phyloP scores from a whole-genome alignment of 1,140 invertebrate species.

The Branchinecta lindahli region DNA sequence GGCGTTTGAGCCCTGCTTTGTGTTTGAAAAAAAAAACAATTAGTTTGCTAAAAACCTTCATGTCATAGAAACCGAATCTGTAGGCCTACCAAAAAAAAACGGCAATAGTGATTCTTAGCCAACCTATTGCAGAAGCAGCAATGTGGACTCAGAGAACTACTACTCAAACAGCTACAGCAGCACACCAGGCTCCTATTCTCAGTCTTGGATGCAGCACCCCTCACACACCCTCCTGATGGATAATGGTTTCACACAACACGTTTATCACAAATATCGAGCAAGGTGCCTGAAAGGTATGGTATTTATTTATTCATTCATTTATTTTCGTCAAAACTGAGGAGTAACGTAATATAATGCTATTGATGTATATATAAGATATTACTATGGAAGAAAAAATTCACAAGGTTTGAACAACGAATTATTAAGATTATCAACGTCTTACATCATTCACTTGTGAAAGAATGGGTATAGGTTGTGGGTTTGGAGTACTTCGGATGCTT shows the following conservation, averaged over 20 bases:
- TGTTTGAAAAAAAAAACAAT: too few species aligned
- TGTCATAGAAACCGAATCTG: too few species aligned
- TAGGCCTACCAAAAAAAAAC: too few species aligned
- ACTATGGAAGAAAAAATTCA: too few species aligned
- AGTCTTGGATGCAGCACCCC: conserved; percentile 87
- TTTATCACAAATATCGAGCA: conserved; percentile 85
- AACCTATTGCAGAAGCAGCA: conserved; percentile 47
- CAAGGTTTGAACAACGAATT: too few species aligned
- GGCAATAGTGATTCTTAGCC: too few species aligned
- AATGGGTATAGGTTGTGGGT: too few species aligned
- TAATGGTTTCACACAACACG: conserved; percentile 93
- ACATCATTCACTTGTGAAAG: too few species aligned
- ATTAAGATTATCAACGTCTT: too few species aligned
- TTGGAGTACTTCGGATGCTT: too few species aligned
- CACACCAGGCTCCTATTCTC: conserved; percentile 45
- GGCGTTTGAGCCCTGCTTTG: too few species aligned
- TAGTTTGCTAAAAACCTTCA: too few species aligned
- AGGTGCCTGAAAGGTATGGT: conserved; percentile 71
- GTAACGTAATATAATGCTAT: conserved; percentile 14
- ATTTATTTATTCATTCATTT: conserved; percentile 20
- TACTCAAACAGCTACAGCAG: conserved; percentile 30
- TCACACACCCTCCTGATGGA: conserved; percentile 88
- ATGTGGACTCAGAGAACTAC: conserved; percentile 10
- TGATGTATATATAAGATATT: not conserved
- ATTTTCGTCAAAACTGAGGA: conserved; percentile 15